Base-by-base conservation (phyloP, 2,797 vertebrate genomes). In the Taenioides sp. region DNA sequence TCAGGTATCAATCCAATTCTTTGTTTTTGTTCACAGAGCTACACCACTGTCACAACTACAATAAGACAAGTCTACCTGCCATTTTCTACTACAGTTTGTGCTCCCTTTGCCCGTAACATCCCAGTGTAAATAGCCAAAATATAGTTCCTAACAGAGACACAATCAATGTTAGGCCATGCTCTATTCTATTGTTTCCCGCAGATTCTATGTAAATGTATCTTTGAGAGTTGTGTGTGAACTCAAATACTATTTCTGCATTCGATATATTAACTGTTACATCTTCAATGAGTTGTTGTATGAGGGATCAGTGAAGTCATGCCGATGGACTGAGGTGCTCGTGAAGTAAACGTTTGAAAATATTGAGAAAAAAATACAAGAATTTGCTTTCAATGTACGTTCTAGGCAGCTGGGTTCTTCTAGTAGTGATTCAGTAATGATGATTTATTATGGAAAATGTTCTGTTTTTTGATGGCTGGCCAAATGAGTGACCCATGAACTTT, bases 161-260 rank as follows among this genome's bases (percentile, higher is more conserved):
- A 70, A 27, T 81, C 78, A 79, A 79, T 84, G 80, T 89, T 89
- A 69, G 37, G 73, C 82, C 87, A 84, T 70, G 75, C 66, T 86
- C 79, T 62, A 37, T 84, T 84, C n/a, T 77, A 27, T 68, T 25
- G 31, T 64, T 73, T 68, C 69, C 74, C 77, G 79, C 86, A 75
- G 74, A 72, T 88, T 86, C 82, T 80, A 80, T 90, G 88, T 92
- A 87, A 85, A 88, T 86, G 86, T 90, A 82, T 84, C 88, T 79
- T 87, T 87, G 84, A 83, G 79, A 87, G 86, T 58, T 34, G 73
- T 85, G 86, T 91, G 88, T 92, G 10, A 23, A 57, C 88, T 91
- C 77, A 75, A 88, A 88, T 89, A 90, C 82, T 92, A 90, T 88
- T 85, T 89, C 90, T 89, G 87, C 87, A 87, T 92, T 91, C 87